A percentile compares a stretch with the other conserved stretches of the same genome.
Evolutionary conservation across 2,797 vertebrate genomes (phyloP).

Genomic region (Channa striata): DNA sequence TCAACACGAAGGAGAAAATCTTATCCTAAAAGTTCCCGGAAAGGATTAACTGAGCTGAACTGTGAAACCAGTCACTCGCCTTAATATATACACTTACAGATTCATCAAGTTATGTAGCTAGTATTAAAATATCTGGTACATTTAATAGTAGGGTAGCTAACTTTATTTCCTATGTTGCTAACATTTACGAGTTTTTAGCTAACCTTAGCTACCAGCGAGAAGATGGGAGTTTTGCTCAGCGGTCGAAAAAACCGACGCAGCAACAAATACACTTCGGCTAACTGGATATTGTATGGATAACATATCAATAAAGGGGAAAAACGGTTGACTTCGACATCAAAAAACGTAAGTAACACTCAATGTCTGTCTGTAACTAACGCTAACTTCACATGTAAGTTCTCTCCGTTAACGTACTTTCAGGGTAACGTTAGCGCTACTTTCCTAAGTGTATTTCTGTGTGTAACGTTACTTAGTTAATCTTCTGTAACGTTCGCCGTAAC

Average conservation of each 20-base stretch:
- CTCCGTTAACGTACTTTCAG: too few relatives aligned
- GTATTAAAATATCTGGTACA: not conserved
- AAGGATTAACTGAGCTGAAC: not conserved
- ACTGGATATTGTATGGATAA: not conserved
- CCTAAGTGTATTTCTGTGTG: too few relatives aligned
- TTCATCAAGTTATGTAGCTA: too few relatives aligned
- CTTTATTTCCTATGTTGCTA: not conserved
- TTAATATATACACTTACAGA: not conserved
- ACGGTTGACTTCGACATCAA: not conserved
- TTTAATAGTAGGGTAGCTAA: not conserved
- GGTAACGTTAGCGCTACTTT: too few relatives aligned
- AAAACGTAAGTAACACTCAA: slow-evolving; percentile 4
- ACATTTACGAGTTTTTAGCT: not conserved
- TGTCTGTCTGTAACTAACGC: too few relatives aligned
- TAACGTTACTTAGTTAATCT: too few relatives aligned
- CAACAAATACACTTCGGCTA: not conserved
- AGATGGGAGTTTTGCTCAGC: not conserved
- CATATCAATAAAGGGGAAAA: not conserved
- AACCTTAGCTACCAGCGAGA: not conserved
- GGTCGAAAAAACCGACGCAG: not conserved
- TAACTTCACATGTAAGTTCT: too few relatives aligned
- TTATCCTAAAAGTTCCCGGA: too few relatives aligned
- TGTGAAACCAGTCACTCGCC: too few relatives aligned
- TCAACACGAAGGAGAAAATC: not conserved
- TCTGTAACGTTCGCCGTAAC: too few relatives aligned